Base-by-base conservation (phyloP, 2,888 invertebrate genomes). In the Pardosa pseudoannulata region DNA sequence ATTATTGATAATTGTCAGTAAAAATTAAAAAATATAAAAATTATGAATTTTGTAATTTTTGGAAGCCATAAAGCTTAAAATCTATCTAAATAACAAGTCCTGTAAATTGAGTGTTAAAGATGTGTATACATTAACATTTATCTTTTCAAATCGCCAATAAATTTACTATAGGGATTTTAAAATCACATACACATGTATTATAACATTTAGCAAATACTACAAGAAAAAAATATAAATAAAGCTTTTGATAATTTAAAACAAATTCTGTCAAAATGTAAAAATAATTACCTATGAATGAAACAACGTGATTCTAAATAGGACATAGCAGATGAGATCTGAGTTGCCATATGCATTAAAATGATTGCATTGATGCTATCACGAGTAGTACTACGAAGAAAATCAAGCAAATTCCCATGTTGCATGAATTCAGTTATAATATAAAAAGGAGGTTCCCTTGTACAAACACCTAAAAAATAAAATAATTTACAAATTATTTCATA, bases 361-460 rank as follows among this genome's bases (percentile, higher is more conserved):
- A 98, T 96, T 9, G 98, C 98, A 90, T 97, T 97, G 72, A 99
- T 95, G 90, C 96, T 95, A 39, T 90, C 89, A 62, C 90, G 91
- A 91, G 95, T 96, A 86, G 95, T 96, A 89, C 95, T 95, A 78
- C 99, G 94, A 89, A 99, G 93, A 92, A 97, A 99, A 92, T 99
- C 99, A 80, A 99, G 93, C 89, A 99, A 93, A 93, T 99, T 99
- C 78, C 99, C 99, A 90, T 98, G 96, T 90, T 96, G 96, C 99
- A 99, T 99, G 92, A 98, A 99, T 93, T 99, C 99, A 19, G 99
- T 99, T 91, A 99, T 97, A 90, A 99, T 99, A 93, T 99, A 99
- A 93, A 99, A 99, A 2, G 99, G 99, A 16, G 99, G 98, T 92
- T 99, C 99, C 81, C 98, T 93, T 0, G 98, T 99, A 93, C 99